Base-by-base conservation (phyloP, 1,140 invertebrate genomes). In the Drosophila lacteicornis region DNA sequence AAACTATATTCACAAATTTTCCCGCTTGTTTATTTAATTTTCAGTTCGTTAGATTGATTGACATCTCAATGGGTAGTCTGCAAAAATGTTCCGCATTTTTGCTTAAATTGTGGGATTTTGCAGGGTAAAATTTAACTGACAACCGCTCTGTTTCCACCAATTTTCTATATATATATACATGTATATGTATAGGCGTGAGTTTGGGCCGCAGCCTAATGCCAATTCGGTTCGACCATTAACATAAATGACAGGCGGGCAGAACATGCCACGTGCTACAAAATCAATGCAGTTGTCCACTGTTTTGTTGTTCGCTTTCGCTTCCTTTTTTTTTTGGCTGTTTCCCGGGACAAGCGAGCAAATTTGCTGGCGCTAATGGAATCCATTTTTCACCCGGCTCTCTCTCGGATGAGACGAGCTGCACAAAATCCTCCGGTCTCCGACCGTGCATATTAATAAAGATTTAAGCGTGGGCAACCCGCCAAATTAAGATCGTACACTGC, bases 381-480 rank as follows among this genome's bases (percentile, higher is more conserved):
- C 42, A 88, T 88, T 90, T 90, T 90, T 88, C 81, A 84, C 76
- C 33, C 33, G 65, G 8, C 67, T 46, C 68, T 57, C 65, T 40
- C 51, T 30, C 47, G 76, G 66, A 74, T 43, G 60, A 69, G 63
- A 60, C 78, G 50, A 75, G 75, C 75, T 43, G 49, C 66, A 51
- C 68, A 46, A 61, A 65, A 68, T 77, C 75, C 73, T 53, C n/a
- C 66, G 56, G 61, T 66, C 51, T 22, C 62, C 49, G 43, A 68
- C 53, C 80, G 66, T 84, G 74, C 84, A 90, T 88, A 88, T 88
- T 88, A 84, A 88, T 88, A 88, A 90, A 88, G 84, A 84, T 88
- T 88, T 90, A 81, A 79, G 78, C 73, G 69, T 51, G 57, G 65
- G 67, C 50, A 73, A 63, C 30, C 59, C 69, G 49, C 68, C 46